These are phyloP conservation scores for Rhinoraja longicauda DNA, from an alignment of 2,797 vertebrate species.

Conservation along the genomic window DNA sequence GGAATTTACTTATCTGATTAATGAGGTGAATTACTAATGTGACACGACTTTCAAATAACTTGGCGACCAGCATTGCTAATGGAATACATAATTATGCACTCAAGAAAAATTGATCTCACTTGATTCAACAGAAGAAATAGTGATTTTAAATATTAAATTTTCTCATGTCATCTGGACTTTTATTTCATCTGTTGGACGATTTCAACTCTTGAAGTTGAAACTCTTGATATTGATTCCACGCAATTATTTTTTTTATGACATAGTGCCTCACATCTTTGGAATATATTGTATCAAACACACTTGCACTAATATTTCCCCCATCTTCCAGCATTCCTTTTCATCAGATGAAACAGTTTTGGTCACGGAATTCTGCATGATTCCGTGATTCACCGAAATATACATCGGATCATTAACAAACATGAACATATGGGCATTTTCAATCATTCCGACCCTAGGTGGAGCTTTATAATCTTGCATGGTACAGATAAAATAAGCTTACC, in stretches of 20 bases:
- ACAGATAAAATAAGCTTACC: not conserved
- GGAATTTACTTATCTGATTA: conserved; percentile 21
- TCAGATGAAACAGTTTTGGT: not conserved
- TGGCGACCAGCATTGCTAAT: not conserved
- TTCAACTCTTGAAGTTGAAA: not conserved
- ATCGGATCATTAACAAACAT: not conserved
- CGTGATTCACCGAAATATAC: too few species aligned
- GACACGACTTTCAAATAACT: not conserved
- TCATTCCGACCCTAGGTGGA: not conserved
- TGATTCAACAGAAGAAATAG: not conserved
- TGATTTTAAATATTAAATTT: conserved; percentile 28
- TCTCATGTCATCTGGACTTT: not conserved
- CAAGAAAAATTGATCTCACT: not conserved
- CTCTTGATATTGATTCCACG: not conserved
- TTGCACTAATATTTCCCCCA: too few species aligned
- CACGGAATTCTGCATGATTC: not conserved
- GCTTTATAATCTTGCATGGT: not conserved
- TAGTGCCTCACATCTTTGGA: not conserved
- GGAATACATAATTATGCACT: conserved; percentile 15
- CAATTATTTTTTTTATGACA: not conserved
- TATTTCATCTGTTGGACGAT: not conserved
- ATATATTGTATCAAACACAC: not conserved
- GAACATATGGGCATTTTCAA: not conserved
- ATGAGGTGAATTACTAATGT: not conserved
- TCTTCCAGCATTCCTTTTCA: not conserved